These are phyloP conservation scores for Dolomedes plantarius DNA, from an alignment of 2,888 invertebrate species.

Conservation along the genomic window DNA sequence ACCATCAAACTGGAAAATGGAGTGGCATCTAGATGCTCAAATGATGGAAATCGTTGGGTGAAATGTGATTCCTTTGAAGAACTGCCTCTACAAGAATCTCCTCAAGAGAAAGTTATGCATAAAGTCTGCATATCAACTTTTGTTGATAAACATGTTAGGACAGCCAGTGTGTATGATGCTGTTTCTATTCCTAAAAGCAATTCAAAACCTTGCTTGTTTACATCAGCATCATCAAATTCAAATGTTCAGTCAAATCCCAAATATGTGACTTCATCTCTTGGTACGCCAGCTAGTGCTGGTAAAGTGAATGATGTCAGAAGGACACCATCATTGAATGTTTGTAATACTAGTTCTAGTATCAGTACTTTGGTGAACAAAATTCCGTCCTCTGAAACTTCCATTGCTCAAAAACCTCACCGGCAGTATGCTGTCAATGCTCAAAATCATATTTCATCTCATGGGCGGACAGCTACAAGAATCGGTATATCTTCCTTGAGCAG, in stretches of 20 bases:
- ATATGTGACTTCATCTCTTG: conserved; percentile 30
- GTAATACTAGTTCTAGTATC: neutral
- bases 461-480: conserved; percentile 60
- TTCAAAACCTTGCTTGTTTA: neutral
- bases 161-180: conserved; percentile 60
- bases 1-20: conserved; percentile 69
- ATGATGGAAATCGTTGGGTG: conserved; percentile 36
- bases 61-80: conserved; percentile 66
- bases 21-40: neutral
- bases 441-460: conserved; percentile 19
- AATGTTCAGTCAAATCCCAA: neutral
- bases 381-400: neutral
- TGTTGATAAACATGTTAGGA: conserved; percentile 53
- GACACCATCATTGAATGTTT: conserved; percentile 47
- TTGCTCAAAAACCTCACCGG: conserved; percentile 29
- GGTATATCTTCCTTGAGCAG: conserved; percentile 71
- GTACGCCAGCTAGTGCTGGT: conserved; percentile 3
- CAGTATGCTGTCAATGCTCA: conserved; percentile 44
- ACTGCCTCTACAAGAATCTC: conserved; percentile 27
- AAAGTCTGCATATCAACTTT: conserved; percentile 66
- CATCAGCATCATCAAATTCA: neutral
- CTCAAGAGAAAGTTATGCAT: conserved; percentile 25
- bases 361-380: neutral
- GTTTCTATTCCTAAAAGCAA: neutral
- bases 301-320: conserved; percentile 36